phyloP scores from a whole-genome alignment of 1,140 invertebrate genomes.

The Polypedilum pembai region DNA sequence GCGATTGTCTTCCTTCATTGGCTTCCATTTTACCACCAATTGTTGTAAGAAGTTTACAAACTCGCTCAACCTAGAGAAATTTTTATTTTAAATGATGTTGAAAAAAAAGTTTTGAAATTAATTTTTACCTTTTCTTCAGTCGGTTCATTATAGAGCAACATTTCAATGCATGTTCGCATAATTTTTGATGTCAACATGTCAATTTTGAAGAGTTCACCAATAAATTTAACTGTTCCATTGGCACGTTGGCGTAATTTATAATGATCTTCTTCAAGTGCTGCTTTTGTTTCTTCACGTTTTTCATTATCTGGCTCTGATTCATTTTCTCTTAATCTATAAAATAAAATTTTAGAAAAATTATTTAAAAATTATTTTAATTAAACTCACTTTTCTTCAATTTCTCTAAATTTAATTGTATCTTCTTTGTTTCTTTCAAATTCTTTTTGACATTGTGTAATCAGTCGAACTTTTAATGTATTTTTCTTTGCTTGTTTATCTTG shows the following conservation, averaged over 20 bases:
- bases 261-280: conserved; percentile 64
- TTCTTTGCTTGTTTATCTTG: conserved; percentile 41
- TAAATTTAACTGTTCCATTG: conserved; percentile 77
- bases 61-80: conserved; percentile 61
- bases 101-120: neutral
- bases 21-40: conserved; percentile 79
- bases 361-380: neutral
- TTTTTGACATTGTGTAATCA: conserved; percentile 40
- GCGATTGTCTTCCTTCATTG: conserved; percentile 47
- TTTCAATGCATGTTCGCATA: conserved; percentile 77
- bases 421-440: conserved; percentile 42
- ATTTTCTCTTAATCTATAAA: conserved; percentile 43
- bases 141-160: conserved; percentile 53
- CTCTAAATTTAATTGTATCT: conserved; percentile 34
- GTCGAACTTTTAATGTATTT: conserved; percentile 36
- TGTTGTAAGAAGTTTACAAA: conserved; percentile 87
- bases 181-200: conserved; percentile 82
- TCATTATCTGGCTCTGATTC: conserved; percentile 51
- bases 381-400: neutral
- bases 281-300: conserved; percentile 63
- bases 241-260: conserved; percentile 68
- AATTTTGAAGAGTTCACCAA: conserved; percentile 85
- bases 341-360: neutral
- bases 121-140: conserved; percentile 74
- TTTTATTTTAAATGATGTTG: neutral